Conservation (phyloP, 2,888 invertebrate genomes). For the Malthinus flaveolus region DNA sequence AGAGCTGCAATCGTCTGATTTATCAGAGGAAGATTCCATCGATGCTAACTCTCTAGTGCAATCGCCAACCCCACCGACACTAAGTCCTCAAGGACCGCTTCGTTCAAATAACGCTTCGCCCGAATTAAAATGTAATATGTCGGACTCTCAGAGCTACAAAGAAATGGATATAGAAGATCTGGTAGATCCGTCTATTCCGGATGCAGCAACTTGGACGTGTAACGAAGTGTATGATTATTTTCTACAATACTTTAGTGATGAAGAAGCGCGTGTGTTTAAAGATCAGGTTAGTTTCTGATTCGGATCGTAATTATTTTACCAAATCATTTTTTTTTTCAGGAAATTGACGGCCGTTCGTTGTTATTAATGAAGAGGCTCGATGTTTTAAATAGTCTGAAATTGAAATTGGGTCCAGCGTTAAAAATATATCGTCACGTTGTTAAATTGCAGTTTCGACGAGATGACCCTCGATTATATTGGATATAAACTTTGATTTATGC, state of each 20-base stretch:
- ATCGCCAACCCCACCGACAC: constrained; percentile 47
- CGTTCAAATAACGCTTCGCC: constrained; percentile 21
- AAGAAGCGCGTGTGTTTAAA: constrained; percentile 78
- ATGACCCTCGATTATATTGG: constrained; percentile 74
- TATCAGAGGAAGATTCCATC: constrained; percentile 26
- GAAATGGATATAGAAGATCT: constrained; percentile 47
- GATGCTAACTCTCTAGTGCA: constrained; percentile 38
- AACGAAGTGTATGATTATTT: constrained; percentile 84
- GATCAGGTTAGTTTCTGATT: constrained; percentile 68
- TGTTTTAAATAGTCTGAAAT: constrained; percentile 77
- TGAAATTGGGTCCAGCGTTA: constrained; percentile 86
- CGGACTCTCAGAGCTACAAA: constrained; percentile 43
- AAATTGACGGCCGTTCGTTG: constrained; percentile 89
- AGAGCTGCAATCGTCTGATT: background rate
- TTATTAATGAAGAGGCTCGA: constrained; percentile 83
- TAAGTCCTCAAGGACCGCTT: constrained; percentile 47
- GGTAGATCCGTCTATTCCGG: constrained; percentile 72
- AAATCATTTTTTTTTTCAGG: constrained; percentile 59
- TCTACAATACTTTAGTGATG: constrained; percentile 70
- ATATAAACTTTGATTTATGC: constrained; percentile 54
- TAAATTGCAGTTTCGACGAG: constrained; percentile 77
- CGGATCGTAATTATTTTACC: background rate
- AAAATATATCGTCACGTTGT: constrained; percentile 82
- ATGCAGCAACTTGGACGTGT: constrained; percentile 80
- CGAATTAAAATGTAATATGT: constrained; percentile 29